A percentile compares a stretch with the other conserved stretches of the same genome.
Evolutionary conservation across 2,113 vertebrate genomes (phyloP).

Genomic region (Meleagris gallopavo): DNA sequence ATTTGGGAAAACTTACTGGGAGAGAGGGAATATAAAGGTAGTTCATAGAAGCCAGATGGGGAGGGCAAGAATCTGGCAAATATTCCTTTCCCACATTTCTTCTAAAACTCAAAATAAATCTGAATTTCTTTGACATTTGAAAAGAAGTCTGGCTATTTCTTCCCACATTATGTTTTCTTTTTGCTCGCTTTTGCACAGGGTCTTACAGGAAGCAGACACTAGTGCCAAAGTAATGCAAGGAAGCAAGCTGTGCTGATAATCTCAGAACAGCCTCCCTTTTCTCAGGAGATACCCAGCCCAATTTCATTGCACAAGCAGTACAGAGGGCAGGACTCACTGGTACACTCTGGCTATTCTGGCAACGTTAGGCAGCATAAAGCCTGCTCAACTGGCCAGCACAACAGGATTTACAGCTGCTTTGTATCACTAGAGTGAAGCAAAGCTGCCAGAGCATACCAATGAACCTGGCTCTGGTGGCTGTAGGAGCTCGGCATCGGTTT

Average conservation of each 20-base stretch:
- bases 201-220: constrained; percentile 52
- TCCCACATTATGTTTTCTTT: constrained; percentile 67
- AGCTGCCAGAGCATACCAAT: constrained; percentile 36
- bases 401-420: constrained; percentile 17
- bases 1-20: constrained; percentile 35
- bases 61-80: constrained; percentile 66
- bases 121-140: constrained; percentile 66
- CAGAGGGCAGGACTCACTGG: background rate
- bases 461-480: background rate
- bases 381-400: background rate
- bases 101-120: constrained; percentile 71
- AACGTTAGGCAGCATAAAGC: background rate
- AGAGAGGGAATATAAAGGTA: constrained; percentile 62
- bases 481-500: background rate
- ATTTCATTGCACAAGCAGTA: background rate
- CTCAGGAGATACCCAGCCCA: constrained; percentile 7
- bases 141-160: constrained; percentile 70
- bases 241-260: constrained; percentile 67
- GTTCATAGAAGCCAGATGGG: constrained; percentile 66
- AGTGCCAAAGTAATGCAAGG: constrained; percentile 55
- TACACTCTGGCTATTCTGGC: constrained; percentile 19
- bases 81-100: constrained; percentile 64
- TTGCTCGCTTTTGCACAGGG: constrained; percentile 58
- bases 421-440: background rate
- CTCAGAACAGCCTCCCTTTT: background rate